Evolutionary conservation across 2,113 vertebrate species (phyloP).

Genomic region (Bos indicus): DNA sequence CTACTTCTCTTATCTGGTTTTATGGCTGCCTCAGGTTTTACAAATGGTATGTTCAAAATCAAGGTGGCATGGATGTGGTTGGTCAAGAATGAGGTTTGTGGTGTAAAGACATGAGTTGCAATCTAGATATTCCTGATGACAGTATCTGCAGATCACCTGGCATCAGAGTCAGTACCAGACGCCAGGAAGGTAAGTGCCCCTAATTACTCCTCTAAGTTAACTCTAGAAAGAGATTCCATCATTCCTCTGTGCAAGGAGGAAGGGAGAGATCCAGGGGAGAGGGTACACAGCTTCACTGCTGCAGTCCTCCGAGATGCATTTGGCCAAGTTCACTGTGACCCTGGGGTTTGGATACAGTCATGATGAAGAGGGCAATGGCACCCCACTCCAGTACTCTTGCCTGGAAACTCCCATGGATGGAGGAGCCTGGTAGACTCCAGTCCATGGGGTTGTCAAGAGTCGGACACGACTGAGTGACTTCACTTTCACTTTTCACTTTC

Average conservation of each 20-base stretch:
- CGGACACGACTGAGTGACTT: too few species aligned
- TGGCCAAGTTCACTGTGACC: background rate
- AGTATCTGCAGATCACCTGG: background rate
- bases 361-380: background rate
- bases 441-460: too few species aligned
- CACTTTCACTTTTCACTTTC: too few species aligned
- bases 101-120: background rate
- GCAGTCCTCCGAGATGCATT: background rate
- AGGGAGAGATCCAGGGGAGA: background rate
- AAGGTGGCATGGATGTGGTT: background rate
- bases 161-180: background rate
- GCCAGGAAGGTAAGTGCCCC: background rate
- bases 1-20: background rate
- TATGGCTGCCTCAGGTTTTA: background rate
- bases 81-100: background rate
- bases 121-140: background rate
- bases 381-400: too few species aligned
- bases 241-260: background rate
- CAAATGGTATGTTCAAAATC: background rate
- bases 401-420: too few species aligned
- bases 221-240: background rate
- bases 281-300: accelerated
- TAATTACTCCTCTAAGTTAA: background rate
- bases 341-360: accelerated
- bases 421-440: too few species aligned